Conservation (phyloP, 2,888 invertebrate genomes). For the Eupithecia tripunctaria region DNA sequence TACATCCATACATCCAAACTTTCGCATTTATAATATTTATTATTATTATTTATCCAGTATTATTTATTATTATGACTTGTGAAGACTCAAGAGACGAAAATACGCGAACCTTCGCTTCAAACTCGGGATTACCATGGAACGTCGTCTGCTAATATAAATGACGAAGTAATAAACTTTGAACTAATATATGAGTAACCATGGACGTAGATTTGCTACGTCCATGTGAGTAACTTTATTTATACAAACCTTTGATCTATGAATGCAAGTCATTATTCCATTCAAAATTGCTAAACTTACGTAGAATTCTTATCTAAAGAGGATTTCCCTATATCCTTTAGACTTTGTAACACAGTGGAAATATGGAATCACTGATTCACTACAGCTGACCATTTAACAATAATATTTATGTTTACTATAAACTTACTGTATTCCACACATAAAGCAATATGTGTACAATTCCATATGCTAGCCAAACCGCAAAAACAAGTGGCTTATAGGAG, state of each 20-base stretch:
- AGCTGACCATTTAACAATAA: not conserved
- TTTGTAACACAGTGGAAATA: not conserved
- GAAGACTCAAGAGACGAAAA: too few relatives aligned
- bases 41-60: too few relatives aligned
- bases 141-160: not conserved
- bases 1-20: too few relatives aligned
- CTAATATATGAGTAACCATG: too few relatives aligned
- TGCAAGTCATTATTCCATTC: not conserved
- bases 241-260: too few relatives aligned
- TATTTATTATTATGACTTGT: too few relatives aligned
- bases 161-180: not conserved
- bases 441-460: slow-evolving; percentile 95
- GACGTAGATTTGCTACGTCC: too few relatives aligned
- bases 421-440: slow-evolving; percentile 98
- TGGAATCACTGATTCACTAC: not conserved
- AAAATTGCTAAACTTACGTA: not conserved
- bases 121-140: not conserved
- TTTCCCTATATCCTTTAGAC: not conserved
- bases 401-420: slow-evolving; percentile 55
- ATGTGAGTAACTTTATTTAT: too few relatives aligned
- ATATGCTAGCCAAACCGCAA: slow-evolving; percentile 96
- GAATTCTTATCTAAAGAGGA: not conserved
- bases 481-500: slow-evolving; percentile 92
- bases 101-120: not conserved
- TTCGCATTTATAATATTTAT: too few relatives aligned